A percentile compares a stretch with the other conserved stretches of the same genome.
phyloP scores from a whole-genome alignment of 2,113 vertebrate species.

The Pseudopodoces humilis region DNA sequence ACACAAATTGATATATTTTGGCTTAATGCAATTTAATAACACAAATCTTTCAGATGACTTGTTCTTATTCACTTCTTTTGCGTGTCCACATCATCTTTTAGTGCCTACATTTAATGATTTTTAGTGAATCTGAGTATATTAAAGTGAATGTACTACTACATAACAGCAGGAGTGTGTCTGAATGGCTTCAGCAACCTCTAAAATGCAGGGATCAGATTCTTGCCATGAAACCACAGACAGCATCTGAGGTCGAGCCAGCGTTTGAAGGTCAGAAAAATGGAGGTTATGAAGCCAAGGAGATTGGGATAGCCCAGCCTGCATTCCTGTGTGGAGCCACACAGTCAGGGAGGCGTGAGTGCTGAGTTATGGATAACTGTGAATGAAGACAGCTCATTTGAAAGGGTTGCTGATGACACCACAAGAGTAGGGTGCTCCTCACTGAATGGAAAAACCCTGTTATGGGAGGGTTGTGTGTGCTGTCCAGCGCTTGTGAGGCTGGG shows the following conservation, averaged over 20 bases:
- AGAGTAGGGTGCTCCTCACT: fast-evolving
- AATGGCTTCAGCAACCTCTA: neutral
- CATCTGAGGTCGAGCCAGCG: neutral
- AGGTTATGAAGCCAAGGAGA: neutral
- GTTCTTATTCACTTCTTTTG: neutral
- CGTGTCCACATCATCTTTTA: neutral
- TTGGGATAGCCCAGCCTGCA: neutral
- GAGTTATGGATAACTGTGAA: neutral
- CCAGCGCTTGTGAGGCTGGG: neutral
- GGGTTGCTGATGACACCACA: neutral
- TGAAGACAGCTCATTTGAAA: neutral
- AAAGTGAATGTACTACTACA: neutral
- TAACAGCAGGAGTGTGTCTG: neutral
- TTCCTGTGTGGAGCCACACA: fast-evolving
- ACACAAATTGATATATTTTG: neutral
- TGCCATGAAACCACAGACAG: neutral
- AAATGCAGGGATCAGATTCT: neutral
- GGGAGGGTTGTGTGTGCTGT: neutral
- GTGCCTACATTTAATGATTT: neutral
- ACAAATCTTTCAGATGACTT: neutral
- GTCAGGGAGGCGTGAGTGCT: neutral
- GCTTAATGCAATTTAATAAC: neutral
- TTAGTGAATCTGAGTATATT: neutral
- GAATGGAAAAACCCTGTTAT: neutral
- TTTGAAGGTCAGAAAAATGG: neutral